Percentiles rank a stretch among this genome's conserved stretches.
phyloP scores from a whole-genome alignment of 2,888 invertebrate genomes.

The Drosophila eohydei region DNA sequence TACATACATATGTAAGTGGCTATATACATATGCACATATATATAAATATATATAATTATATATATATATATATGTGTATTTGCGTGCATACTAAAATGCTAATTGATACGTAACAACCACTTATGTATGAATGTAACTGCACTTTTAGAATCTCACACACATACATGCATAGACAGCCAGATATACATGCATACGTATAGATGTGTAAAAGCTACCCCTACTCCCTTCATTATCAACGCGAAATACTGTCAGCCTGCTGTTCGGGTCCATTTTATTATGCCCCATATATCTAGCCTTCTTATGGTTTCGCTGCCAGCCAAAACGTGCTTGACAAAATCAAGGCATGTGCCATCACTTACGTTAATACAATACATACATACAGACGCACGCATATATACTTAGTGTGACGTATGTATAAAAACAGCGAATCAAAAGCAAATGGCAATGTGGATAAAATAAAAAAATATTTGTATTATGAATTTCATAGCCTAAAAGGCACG shows the following conservation, averaged over 20 bases:
- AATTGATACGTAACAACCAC: conserved; percentile 2
- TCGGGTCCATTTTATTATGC: conserved; percentile 42
- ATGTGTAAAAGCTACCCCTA: background rate
- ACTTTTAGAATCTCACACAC: background rate
- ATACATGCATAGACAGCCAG: background rate
- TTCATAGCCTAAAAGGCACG: conserved; percentile 22
- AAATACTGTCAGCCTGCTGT: conserved; percentile 24
- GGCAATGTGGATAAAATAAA: conserved; percentile 1
- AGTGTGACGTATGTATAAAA: conserved; percentile 16
- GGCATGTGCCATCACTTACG: conserved; percentile 31
- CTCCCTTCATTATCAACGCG: conserved; percentile 17
- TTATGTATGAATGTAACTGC: conserved; percentile 5
- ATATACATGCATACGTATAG: background rate
- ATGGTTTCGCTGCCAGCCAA: conserved; percentile 64
- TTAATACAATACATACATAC: conserved; percentile 17
- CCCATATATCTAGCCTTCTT: conserved; percentile 72
- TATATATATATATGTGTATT: background rate
- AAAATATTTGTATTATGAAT: conserved; percentile 24
- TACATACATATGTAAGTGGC: no score
- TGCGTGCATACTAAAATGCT: conserved; percentile 3
- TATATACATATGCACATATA: background rate
- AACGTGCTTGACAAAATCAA: conserved; percentile 70
- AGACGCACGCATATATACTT: conserved; percentile 1
- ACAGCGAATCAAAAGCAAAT: conserved; percentile 5
- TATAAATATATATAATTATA: background rate